These are phyloP conservation scores for Sebastes melanostomus DNA, from an alignment of 2,797 vertebrate species.

Conservation along the genomic window DNA sequence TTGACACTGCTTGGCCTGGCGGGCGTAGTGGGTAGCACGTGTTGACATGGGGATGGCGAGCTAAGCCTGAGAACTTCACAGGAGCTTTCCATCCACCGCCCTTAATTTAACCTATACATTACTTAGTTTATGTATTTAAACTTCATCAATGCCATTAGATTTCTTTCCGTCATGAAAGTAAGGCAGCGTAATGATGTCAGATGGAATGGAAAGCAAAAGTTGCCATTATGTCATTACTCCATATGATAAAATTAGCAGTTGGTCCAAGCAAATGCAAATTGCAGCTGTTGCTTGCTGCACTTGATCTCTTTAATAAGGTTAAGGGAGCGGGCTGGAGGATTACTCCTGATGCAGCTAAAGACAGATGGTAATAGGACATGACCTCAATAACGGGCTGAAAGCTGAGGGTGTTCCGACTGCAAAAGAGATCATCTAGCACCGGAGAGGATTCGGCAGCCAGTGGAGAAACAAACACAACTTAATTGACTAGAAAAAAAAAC, in stretches of 20 bases:
- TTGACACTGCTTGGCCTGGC: slow-evolving; percentile 13
- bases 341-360: slow-evolving; percentile 63
- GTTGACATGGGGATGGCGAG: background rate
- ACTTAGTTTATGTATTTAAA: background rate
- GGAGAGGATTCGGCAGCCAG: slow-evolving; percentile 36
- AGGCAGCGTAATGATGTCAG: background rate
- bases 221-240: background rate
- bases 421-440: slow-evolving; percentile 50
- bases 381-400: slow-evolving; percentile 65
- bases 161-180: background rate
- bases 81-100: background rate
- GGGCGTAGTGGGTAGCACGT: background rate
- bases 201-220: background rate
- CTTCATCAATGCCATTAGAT: background rate
- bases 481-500: slow-evolving; percentile 33
- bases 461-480: slow-evolving; percentile 40
- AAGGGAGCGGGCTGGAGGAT: slow-evolving; percentile 53
- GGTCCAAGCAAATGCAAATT: slow-evolving; percentile 39
- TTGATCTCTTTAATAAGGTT: slow-evolving; percentile 69
- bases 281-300: slow-evolving; percentile 38
- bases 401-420: slow-evolving; percentile 53
- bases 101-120: background rate
- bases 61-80: background rate
- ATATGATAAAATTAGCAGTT: slow-evolving; percentile 31
- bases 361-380: slow-evolving; percentile 76